Percentiles rank a stretch among this genome's conserved stretches.
phyloP scores from a whole-genome alignment of 1,140 invertebrate species.

The Thaumetopoea pityocampa region DNA sequence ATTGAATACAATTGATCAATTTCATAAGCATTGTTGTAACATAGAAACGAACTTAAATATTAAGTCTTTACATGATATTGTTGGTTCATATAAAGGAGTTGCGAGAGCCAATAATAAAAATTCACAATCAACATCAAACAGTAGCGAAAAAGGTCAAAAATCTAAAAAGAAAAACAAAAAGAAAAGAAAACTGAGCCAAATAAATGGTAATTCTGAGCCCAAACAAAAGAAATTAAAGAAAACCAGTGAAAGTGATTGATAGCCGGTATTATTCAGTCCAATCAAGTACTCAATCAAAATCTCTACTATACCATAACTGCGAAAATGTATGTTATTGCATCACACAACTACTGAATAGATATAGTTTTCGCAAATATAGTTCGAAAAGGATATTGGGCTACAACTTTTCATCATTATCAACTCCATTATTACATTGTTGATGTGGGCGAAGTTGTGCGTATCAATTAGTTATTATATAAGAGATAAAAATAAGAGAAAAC shows the following conservation, averaged over 20 bases:
- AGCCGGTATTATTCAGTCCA: no score
- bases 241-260: conserved; percentile 19
- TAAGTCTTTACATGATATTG: conserved; percentile 34
- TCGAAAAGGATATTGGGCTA: no score
- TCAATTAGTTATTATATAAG: no score
- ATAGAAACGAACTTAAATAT: conserved; percentile 45
- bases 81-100: conserved; percentile 38
- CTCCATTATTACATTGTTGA: no score
- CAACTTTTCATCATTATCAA: no score
- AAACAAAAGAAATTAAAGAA: conserved; percentile 32
- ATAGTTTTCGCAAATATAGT: no score
- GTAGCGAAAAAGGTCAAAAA: conserved; percentile 31
- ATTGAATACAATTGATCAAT: conserved; percentile 51
- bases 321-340: no score
- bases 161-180: conserved; percentile 52
- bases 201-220: conserved; percentile 38
- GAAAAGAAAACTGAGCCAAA: conserved; percentile 41
- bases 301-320: no score
- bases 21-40: conserved; percentile 53
- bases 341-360: no score
- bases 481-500: no score
- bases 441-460: no score
- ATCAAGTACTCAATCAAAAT: no score
- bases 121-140: conserved; percentile 25
- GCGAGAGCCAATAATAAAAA: conserved; percentile 33